Conservation (phyloP, 2,113 vertebrate genomes). For the Oostethus manadensis region DNA sequence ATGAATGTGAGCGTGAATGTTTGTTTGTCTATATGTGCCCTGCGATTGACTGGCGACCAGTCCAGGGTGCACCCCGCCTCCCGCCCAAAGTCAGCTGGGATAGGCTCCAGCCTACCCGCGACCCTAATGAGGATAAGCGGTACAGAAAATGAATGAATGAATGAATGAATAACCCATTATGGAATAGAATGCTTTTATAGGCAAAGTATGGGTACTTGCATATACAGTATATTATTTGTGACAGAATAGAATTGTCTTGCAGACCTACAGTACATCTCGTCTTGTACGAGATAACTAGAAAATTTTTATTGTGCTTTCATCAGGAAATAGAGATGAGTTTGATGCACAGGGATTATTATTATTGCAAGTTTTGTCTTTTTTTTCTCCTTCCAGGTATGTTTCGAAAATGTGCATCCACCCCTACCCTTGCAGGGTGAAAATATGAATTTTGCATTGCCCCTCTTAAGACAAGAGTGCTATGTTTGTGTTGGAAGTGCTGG, state of each 20-base stretch:
- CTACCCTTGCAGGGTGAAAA: slow-evolving; percentile 34
- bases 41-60: too few relatives aligned
- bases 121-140: too few relatives aligned
- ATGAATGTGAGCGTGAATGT: too few relatives aligned
- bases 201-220: neutral
- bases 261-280: slow-evolving; percentile 24
- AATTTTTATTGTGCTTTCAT: slow-evolving; percentile 32
- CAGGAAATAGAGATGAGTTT: slow-evolving; percentile 24
- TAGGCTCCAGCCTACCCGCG: too few relatives aligned
- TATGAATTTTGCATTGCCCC: slow-evolving; percentile 61
- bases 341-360: slow-evolving; percentile 2
- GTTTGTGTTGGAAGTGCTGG: slow-evolving; percentile 38
- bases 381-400: slow-evolving; percentile 14
- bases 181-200: neutral
- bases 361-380: neutral
- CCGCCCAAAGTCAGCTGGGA: too few relatives aligned
- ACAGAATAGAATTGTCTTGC: slow-evolving; percentile 20
- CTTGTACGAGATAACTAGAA: slow-evolving; percentile 39
- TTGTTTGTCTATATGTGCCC: too few relatives aligned
- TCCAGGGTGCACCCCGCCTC: too few relatives aligned
- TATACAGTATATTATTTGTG: slow-evolving; percentile 9
- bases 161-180: neutral
- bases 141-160: too few relatives aligned
- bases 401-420: slow-evolving; percentile 32
- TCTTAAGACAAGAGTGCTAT: slow-evolving; percentile 54